These are phyloP conservation scores for Conopomorpha cramerella DNA, from an alignment of 1,140 invertebrate genomes.

Conservation along the genomic window DNA sequence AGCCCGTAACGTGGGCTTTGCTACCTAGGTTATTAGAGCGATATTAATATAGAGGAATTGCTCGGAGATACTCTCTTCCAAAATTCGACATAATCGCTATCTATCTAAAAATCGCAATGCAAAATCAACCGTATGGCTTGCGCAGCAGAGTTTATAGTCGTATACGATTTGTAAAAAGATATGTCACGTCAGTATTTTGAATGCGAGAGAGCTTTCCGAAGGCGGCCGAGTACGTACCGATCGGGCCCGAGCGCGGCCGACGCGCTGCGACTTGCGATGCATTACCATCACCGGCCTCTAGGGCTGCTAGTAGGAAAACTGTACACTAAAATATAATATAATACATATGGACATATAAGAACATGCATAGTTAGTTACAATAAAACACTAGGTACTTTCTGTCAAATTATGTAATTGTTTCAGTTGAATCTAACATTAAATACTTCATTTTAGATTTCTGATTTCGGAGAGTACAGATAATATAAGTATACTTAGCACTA, in stretches of 20 bases:
- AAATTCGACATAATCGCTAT: conserved; percentile 46
- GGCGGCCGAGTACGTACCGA: conserved; percentile 44
- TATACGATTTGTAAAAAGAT: conserved; percentile 17
- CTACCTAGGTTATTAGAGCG: conserved; percentile 10
- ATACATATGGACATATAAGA: too few relatives aligned
- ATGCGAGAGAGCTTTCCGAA: conserved; percentile 50
- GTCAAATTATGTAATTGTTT: too few relatives aligned
- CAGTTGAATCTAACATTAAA: too few relatives aligned
- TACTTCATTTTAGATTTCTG: too few relatives aligned
- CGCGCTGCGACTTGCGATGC: conserved; percentile 46
- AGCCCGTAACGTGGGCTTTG: conserved; percentile 14
- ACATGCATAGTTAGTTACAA: too few relatives aligned
- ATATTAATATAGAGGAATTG: conserved; percentile 11
- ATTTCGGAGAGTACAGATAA: too few relatives aligned
- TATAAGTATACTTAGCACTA: too few relatives aligned
- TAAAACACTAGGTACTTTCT: too few relatives aligned
- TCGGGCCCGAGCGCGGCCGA: conserved; percentile 53
- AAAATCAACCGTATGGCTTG: conserved; percentile 9
- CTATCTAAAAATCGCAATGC: conserved; percentile 11
- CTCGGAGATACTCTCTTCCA: conserved; percentile 53
- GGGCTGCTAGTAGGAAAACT: conserved; percentile 31
- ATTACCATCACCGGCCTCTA: conserved; percentile 52
- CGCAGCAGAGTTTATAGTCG: conserved; percentile 10
- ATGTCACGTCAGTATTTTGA: conserved; percentile 37
- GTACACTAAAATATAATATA: too few relatives aligned